Evolutionary conservation across 2,797 vertebrate genomes (phyloP).

Genomic region (Squalus acanthias): DNA sequence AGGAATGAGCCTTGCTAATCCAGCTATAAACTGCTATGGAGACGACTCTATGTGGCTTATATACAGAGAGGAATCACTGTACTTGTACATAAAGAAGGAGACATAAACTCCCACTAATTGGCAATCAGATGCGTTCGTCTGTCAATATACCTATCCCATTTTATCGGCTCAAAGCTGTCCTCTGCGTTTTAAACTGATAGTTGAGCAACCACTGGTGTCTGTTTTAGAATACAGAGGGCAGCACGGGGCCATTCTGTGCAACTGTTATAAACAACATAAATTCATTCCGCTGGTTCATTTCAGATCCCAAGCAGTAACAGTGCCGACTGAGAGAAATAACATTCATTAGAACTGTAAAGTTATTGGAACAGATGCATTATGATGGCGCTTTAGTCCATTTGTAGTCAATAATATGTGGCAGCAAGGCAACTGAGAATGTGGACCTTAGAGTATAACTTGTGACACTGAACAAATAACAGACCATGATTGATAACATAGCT

Average conservation of each 20-base stretch:
- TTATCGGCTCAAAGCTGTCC: not conserved
- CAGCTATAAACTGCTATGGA: not conserved
- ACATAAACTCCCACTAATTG: not conserved
- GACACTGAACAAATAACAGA: not conserved
- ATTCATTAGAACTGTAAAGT: not conserved
- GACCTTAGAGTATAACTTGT: not conserved
- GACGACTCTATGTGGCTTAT: not conserved
- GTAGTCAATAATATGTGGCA: not conserved
- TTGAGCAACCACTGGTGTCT: not conserved
- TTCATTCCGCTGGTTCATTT: not conserved
- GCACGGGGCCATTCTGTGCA: not conserved
- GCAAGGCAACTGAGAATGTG: not conserved
- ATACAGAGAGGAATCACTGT: not conserved
- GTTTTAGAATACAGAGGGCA: not conserved
- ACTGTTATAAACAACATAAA: not conserved
- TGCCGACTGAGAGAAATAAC: not conserved
- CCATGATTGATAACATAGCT: slow-evolving; percentile 1
- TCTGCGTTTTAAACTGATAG: not conserved
- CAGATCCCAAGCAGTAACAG: not conserved
- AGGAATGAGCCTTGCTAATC: not conserved
- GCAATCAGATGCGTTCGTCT: not conserved
- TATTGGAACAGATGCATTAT: not conserved
- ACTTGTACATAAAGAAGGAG: not conserved
- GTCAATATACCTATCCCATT: too few relatives aligned
- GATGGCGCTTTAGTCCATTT: not conserved